phyloP scores from a whole-genome alignment of 2,888 invertebrate species.

The Tetragnatha montana region DNA sequence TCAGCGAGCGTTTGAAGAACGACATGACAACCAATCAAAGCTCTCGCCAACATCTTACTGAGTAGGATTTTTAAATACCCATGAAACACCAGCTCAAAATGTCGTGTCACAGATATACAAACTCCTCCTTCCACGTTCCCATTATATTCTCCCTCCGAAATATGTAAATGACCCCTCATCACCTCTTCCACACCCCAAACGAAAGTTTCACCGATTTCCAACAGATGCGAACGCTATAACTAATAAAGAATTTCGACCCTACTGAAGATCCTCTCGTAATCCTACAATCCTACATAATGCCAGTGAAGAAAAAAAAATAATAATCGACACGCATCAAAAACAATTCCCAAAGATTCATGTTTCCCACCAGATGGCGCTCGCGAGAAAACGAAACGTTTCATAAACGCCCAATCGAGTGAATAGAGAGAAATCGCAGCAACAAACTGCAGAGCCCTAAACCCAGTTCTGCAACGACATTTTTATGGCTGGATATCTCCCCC shows the following conservation, averaged over 20 bases:
- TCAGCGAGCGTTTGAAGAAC: too few relatives aligned
- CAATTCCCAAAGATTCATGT: background rate
- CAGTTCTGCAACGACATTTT: slow-evolving; percentile 53
- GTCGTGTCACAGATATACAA: too few relatives aligned
- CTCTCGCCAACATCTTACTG: too few relatives aligned
- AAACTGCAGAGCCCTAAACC: slow-evolving; percentile 26
- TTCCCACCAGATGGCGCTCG: slow-evolving; percentile 4
- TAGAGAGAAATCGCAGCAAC: slow-evolving; percentile 27
- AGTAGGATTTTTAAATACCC: too few relatives aligned
- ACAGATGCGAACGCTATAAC: background rate
- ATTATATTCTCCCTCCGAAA: too few relatives aligned
- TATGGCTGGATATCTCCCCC: slow-evolving; percentile 57
- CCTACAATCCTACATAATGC: background rate
- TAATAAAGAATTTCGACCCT: background rate
- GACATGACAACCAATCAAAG: too few relatives aligned
- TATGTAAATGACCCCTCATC: too few relatives aligned
- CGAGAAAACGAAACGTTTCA: slow-evolving; percentile 3
- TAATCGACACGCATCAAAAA: background rate
- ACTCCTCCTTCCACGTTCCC: too few relatives aligned
- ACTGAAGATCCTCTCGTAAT: background rate
- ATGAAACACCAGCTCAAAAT: too few relatives aligned
- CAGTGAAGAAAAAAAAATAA: background rate
- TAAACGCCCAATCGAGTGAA: slow-evolving; percentile 33
- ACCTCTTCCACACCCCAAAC: too few relatives aligned
- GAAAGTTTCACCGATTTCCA: background rate